A percentile compares a stretch with the other conserved stretches of the same genome.
Evolutionary conservation across 1,140 invertebrate genomes (phyloP).

Genomic region (Anoplophora glabripennis): DNA sequence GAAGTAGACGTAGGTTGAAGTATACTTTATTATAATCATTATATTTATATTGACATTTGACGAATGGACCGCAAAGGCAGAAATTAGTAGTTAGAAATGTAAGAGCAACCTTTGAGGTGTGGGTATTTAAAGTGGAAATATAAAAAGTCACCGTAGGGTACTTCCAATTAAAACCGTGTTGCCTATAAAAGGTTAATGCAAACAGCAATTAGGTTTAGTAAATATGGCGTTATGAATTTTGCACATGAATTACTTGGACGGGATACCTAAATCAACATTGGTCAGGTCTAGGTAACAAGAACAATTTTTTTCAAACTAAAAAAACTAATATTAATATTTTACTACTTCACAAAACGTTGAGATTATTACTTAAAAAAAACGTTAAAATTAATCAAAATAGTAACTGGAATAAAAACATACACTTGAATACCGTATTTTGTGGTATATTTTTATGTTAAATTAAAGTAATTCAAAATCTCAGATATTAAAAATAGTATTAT

Average conservation of each 20-base stretch:
- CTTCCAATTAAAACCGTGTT: constrained; percentile 17
- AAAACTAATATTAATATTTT: too few relatives aligned
- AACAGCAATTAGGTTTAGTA: constrained; percentile 6
- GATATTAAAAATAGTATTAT: too few relatives aligned
- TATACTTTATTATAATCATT: constrained; percentile 3
- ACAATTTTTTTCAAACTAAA: too few relatives aligned
- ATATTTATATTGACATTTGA: neutral
- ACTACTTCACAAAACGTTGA: too few relatives aligned
- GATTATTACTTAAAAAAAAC: too few relatives aligned
- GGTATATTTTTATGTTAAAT: too few relatives aligned
- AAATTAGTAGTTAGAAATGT: neutral
- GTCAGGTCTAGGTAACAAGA: neutral
- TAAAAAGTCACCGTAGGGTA: neutral
- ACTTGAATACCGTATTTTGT: too few relatives aligned
- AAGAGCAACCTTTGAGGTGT: neutral
- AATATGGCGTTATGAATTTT: constrained; percentile 20
- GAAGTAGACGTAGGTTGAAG: neutral
- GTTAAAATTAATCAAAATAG: too few relatives aligned
- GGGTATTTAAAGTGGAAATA: constrained; percentile 1
- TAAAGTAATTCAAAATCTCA: too few relatives aligned
- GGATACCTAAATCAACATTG: constrained; percentile 16
- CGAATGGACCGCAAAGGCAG: constrained; percentile 1
- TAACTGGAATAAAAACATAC: too few relatives aligned
- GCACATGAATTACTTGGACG: constrained; percentile 7
- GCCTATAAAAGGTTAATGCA: constrained; percentile 16